Percentiles rank a stretch among this genome's conserved stretches.
These are phyloP conservation scores for Cephus runcator DNA, from an alignment of 2,888 invertebrate genomes.

Conservation along the genomic window DNA sequence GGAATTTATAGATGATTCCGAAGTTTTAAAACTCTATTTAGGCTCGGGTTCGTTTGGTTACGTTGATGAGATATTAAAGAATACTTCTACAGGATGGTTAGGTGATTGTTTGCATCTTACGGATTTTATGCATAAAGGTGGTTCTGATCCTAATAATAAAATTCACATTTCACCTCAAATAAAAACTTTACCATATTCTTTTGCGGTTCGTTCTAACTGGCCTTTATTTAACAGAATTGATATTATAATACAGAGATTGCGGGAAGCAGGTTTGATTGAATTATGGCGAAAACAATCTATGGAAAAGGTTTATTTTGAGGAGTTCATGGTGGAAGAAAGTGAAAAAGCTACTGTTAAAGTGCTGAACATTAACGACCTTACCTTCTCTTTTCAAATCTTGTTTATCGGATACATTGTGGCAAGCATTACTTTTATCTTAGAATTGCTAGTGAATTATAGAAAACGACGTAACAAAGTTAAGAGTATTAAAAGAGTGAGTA, in stretches of 20 bases:
- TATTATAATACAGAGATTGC: slow-evolving; percentile 19
- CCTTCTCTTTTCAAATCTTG: background rate
- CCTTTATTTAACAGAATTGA: slow-evolving; percentile 29
- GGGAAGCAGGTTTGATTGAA: slow-evolving; percentile 26
- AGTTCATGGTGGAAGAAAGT: slow-evolving; percentile 5
- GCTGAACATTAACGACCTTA: background rate
- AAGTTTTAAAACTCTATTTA: background rate
- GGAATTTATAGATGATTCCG: slow-evolving; percentile 4
- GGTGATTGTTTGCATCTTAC: background rate
- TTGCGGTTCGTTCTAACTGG: slow-evolving; percentile 24
- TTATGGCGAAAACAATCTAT: slow-evolving; percentile 19
- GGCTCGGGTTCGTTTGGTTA: background rate
- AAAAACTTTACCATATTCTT: background rate
- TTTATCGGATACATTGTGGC: background rate
- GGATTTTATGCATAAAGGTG: background rate
- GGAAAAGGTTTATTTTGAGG: too few relatives aligned
- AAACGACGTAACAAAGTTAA: background rate
- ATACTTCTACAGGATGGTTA: background rate
- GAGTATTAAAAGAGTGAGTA: background rate
- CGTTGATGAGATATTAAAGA: background rate
- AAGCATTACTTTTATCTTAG: background rate
- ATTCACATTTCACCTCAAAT: background rate
- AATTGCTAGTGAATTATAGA: background rate
- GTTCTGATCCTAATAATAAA: background rate
- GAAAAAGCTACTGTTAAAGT: background rate